Evolutionary conservation across 2,113 vertebrate species (phyloP), one percentile per base, ranked within the genome.

Genomic region (Pogonocichla stellata): DNA sequence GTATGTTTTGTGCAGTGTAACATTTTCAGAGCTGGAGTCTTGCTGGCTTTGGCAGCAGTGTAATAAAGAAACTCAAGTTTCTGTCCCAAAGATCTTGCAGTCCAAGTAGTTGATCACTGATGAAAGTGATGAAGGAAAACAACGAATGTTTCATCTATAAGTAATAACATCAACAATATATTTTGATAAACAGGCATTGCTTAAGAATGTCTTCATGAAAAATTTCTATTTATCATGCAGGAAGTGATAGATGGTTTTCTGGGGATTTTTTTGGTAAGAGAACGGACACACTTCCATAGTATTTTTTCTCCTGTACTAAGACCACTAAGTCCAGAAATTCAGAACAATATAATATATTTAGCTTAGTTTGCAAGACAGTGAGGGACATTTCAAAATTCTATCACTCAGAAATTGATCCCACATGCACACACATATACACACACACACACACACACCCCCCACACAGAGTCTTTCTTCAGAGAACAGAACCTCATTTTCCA

Each of bases 401-500:
- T 48, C 42, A 42, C 9, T 78, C 3, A 2, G 43, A 60, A 62
- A 12, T 1, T 10, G 7, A 11, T 34, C 2, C 2, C 10, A 25
- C 19, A 33, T 22, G 20, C 10, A 5, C 13, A 33, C 16, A 24
- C 16, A 29, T 7, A 11, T 12, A 26, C 42, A 43, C 42, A 43
- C 17, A 43, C 24, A 29, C 8, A 6, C 9, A 31, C 15, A 24
- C 15, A 50, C 6, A 26, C 5, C 18, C 19, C 8, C 3, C 20
- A 11, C 14, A n/a, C 0, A 0, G 6, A 48, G 6, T 9, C 2
- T 11, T 58, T 72, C n/a, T 80, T 57, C 60, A 61, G 38, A 62
- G 5, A 80, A 16, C 23, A 31, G 7, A 38, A 15, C 26, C 54
- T 64, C 7, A n/a, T 91, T 80, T 90, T 88, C 86, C 58, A 86